phyloP scores from a whole-genome alignment of 2,797 vertebrate species.

The Macropus fuliginosus region DNA sequence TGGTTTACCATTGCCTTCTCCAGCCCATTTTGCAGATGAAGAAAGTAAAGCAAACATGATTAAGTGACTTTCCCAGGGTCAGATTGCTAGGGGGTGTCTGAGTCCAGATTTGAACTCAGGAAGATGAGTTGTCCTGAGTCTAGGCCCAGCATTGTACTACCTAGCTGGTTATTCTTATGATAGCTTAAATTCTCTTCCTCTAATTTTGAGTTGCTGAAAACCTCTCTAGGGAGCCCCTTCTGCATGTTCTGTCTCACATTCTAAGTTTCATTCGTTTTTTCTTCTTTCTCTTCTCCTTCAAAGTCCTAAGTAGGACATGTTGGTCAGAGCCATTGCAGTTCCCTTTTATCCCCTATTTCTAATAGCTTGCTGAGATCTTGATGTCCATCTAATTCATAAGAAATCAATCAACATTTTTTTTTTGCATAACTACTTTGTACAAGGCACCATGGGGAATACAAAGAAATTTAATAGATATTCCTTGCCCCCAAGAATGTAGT shows the following conservation, averaged over 20 bases:
- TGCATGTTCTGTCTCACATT: not conserved
- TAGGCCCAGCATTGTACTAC: not conserved
- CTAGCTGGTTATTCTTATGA: not conserved
- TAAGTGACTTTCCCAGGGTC: not conserved
- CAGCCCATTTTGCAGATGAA: not conserved
- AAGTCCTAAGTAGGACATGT: not conserved
- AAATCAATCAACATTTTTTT: not conserved
- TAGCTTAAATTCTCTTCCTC: not conserved
- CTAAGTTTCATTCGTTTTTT: not conserved
- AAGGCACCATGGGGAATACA: not conserved
- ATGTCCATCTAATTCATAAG: not conserved
- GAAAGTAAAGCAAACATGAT: not conserved
- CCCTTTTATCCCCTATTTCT: not conserved
- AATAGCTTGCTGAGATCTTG: not conserved
- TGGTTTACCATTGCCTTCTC: not conserved
- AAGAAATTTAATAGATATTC: not conserved
- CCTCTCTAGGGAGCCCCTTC: not conserved
- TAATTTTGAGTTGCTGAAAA: not conserved
- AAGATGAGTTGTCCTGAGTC: not conserved
- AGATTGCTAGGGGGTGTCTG: not conserved
- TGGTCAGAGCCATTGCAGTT: not conserved
- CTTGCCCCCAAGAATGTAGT: not conserved
- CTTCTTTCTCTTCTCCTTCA: not conserved
- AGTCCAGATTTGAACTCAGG: not conserved
- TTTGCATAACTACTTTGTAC: accelerated